Evolutionary conservation across 2,888 invertebrate species (phyloP).

Genomic region (Temnothorax unifasciatus): DNA sequence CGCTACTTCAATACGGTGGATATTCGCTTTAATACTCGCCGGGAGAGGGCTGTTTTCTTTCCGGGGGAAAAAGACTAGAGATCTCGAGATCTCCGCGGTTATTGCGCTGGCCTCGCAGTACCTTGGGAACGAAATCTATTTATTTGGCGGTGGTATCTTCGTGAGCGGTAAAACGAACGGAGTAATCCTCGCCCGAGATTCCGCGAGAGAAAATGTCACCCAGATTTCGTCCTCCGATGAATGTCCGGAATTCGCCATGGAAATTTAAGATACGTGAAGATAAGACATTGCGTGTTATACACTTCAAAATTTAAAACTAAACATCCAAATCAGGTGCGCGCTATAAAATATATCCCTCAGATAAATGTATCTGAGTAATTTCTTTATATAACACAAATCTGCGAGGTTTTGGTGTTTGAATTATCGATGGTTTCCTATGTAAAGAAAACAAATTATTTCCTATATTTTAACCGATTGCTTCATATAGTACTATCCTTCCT

Average conservation of each 20-base stretch:
- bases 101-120: constrained; percentile 14
- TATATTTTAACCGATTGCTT: too few species aligned
- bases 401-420: too few species aligned
- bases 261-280: constrained; percentile 7
- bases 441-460: too few species aligned
- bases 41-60: constrained; percentile 38
- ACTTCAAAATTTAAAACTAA: neutral
- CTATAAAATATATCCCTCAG: neutral
- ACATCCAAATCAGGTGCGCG: neutral
- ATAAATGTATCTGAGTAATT: neutral
- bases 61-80: constrained; percentile 5
- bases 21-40: constrained; percentile 50
- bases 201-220: constrained; percentile 35
- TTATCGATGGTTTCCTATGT: too few species aligned
- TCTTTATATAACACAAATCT: neutral
- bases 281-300: neutral
- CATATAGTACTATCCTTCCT: too few species aligned
- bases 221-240: constrained; percentile 10
- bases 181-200: constrained; percentile 39
- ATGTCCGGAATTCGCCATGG: neutral
- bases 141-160: constrained; percentile 41
- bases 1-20: constrained; percentile 35
- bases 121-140: constrained; percentile 39
- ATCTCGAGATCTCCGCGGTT: constrained; percentile 34
- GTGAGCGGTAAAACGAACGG: constrained; percentile 46